Percentiles rank a stretch among this genome's conserved stretches.
phyloP scores from a whole-genome alignment of 2,113 vertebrate species.

The Thalassarche chlororhynchos region DNA sequence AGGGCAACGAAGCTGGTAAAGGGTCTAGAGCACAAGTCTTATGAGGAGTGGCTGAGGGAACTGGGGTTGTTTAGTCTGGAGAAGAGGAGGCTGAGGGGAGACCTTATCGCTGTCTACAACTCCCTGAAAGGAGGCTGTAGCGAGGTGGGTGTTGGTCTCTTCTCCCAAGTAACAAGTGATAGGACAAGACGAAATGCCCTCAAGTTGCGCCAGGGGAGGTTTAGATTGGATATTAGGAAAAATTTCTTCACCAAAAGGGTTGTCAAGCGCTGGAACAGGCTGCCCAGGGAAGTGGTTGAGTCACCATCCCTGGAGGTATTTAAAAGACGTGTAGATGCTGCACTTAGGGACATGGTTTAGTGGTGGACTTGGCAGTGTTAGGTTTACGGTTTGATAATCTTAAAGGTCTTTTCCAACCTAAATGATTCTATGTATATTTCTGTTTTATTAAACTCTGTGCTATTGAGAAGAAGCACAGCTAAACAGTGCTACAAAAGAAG shows the following conservation, averaged over 20 bases:
- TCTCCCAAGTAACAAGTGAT: neutral
- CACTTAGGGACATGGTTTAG: neutral
- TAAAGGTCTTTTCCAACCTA: neutral
- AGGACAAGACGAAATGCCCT: neutral
- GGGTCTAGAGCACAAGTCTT: neutral
- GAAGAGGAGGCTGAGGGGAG: neutral
- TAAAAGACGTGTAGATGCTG: neutral
- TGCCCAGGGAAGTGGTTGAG: neutral
- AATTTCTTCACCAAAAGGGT: neutral
- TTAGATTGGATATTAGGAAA: neutral
- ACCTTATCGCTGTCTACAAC: rapidly evolving
- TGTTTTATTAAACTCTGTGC: neutral
- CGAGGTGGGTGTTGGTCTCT: rapidly evolving
- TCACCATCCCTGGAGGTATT: neutral
- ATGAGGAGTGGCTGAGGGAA: neutral
- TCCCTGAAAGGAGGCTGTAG: neutral
- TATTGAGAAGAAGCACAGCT: neutral
- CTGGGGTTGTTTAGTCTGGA: neutral
- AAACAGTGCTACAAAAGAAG: neutral
- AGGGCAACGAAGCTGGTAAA: neutral
- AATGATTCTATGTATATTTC: neutral
- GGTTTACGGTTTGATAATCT: too few relatives aligned
- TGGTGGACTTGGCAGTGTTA: too few relatives aligned
- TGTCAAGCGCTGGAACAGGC: neutral
- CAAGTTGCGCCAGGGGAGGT: neutral